A percentile compares a stretch with the other conserved stretches of the same genome.
phyloP scores from a whole-genome alignment of 1,140 invertebrate genomes.

The Steinernema feltiae region DNA sequence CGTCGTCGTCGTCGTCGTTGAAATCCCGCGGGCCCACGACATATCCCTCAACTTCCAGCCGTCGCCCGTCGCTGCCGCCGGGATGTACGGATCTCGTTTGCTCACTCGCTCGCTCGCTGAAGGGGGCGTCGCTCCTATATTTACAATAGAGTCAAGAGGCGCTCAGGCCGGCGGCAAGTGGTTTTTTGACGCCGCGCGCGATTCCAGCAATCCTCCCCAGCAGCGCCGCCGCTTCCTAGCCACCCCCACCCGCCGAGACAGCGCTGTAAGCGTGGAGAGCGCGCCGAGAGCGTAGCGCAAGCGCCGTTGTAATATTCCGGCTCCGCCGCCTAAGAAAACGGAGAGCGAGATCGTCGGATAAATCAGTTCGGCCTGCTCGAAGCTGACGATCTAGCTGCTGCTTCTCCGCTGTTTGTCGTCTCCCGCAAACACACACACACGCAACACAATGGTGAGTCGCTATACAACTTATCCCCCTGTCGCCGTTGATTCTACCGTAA shows the following conservation, averaged over 20 bases:
- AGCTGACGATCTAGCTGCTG: slow-evolving; percentile 12
- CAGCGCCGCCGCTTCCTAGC: neutral
- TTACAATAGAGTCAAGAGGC: slow-evolving; percentile 11
- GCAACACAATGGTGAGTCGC: slow-evolving; percentile 13
- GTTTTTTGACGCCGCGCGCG: slow-evolving; percentile 6
- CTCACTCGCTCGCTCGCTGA: neutral
- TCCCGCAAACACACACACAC: neutral
- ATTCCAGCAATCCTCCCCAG: slow-evolving; percentile 5
- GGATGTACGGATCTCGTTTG: neutral
- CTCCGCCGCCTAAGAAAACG: neutral
- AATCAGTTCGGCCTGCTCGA: slow-evolving; percentile 11
- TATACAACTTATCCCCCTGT: too few species aligned
- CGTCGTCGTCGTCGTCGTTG: too few species aligned
- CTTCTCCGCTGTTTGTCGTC: slow-evolving; percentile 7
- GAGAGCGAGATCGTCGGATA: neutral
- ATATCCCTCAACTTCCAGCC: too few species aligned
- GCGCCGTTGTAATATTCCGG: neutral
- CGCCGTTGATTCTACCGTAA: too few species aligned
- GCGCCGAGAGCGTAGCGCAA: neutral
- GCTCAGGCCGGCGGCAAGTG: neutral
- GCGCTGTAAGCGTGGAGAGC: neutral
- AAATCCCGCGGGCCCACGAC: too few species aligned
- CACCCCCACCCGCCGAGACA: slow-evolving; percentile 9
- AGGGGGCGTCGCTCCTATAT: slow-evolving; percentile 14
- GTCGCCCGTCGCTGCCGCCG: neutral